Evolutionary conservation across 2,888 invertebrate species (phyloP), one percentile per base, ranked within the genome.

Genomic region (Zaprionus obscuricornis): DNA sequence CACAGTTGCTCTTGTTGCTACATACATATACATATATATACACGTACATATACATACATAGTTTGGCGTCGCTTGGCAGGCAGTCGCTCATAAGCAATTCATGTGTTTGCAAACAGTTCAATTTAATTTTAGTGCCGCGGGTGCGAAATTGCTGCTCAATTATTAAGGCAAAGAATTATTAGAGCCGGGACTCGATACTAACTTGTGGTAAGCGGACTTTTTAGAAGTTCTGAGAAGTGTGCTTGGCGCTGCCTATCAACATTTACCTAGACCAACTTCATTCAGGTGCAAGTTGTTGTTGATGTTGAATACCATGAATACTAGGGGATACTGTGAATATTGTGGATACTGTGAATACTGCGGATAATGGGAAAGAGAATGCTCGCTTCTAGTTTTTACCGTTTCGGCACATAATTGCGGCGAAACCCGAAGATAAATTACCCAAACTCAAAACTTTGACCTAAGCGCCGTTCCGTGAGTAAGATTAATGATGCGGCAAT

Each of bases 101-200:
- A 82, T 86, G 81, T 84, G 86, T 81, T 86, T 81, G 77, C 71
- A 86, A 86, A 82, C 81, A 82, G 82, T 82, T 86, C 81, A 82
- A 82, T 82, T 86, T 86, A 82, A 82, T 81, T 82, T 82, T 86
- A 82, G 86, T 82, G 85, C 84, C 68, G 58, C 66, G 56, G 76
- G 86, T 84, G 86, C 77, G 78, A 86, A 84, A 84, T 86, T 86
- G 81, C 85, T 81, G 68, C 51, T 81, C 57, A 86, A 81, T 81
- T 79, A 81, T 81, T 86, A 60, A 81, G 67, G 58, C 60, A 59
- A 68, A 73, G 82, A 79, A 79, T 78, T 79, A 85, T 79, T 78
- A 83, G 73, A 71, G 59, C 26, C 40, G 56, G 52, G 39, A 66
- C 47, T 22, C 40, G 56, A 49, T 34, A 66, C 47, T 34, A 20